These are phyloP conservation scores for Maniola hyperantus DNA, from an alignment of 2,888 invertebrate species.

Conservation along the genomic window DNA sequence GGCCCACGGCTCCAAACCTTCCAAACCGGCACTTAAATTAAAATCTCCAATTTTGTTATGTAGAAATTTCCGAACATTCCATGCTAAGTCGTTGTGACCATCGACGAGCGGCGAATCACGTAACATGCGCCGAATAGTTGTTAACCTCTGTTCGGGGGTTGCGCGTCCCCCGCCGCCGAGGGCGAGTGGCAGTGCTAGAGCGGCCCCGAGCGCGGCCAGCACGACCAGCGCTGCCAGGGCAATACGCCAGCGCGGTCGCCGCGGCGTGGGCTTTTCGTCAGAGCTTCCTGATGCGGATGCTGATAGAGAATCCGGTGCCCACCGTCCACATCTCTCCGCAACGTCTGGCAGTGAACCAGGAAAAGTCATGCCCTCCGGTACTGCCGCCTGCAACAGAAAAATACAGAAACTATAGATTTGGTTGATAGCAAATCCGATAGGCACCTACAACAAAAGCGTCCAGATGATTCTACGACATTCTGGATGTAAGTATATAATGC, in stretches of 20 bases:
- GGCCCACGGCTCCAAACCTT: slow-evolving; percentile 90
- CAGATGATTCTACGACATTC: too few species aligned
- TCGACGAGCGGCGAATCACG: slow-evolving; percentile 88
- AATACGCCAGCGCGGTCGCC: slow-evolving; percentile 81
- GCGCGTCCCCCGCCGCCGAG: slow-evolving; percentile 75
- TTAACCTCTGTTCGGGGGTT: slow-evolving; percentile 84
- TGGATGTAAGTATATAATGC: too few species aligned
- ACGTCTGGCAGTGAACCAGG: slow-evolving; percentile 80
- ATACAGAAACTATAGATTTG: background rate
- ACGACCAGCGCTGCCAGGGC: slow-evolving; percentile 83
- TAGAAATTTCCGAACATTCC: slow-evolving; percentile 94
- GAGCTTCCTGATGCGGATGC: slow-evolving; percentile 78
- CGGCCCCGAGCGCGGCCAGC: slow-evolving; percentile 82
- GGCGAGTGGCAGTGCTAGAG: slow-evolving; percentile 82
- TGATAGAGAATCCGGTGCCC: slow-evolving; percentile 77
- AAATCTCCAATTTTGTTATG: slow-evolving; percentile 89
- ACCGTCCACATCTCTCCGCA: slow-evolving; percentile 78
- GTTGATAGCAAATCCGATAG: background rate
- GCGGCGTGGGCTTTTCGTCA: slow-evolving; percentile 76
- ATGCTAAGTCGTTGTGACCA: slow-evolving; percentile 94
- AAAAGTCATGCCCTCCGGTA: slow-evolving; percentile 78
- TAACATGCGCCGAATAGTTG: slow-evolving; percentile 85
- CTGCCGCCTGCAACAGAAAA: slow-evolving; percentile 69
- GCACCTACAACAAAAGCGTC: too few species aligned
- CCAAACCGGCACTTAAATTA: slow-evolving; percentile 85